Base-by-base conservation (phyloP, 2,113 vertebrate genomes). In the Verasper variegatus region DNA sequence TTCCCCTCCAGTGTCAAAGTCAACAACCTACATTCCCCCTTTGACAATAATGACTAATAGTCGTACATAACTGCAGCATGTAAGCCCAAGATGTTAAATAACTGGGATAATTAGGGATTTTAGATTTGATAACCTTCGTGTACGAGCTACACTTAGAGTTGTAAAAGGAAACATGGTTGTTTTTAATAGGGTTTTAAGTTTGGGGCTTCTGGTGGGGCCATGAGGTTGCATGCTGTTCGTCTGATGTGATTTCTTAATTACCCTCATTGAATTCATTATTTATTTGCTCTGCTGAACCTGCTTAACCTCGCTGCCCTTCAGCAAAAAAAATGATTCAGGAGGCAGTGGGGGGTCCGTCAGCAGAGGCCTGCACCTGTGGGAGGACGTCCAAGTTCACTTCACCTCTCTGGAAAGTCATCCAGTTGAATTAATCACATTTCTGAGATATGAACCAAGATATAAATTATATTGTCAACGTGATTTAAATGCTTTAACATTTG, bases 221-320 rank as follows among this genome's bases (percentile, higher is more conserved):
- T 24, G 58, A 81, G 85, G 80, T 90, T 68, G 5, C 56, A 7
- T 49, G 63, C 69, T 64, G 76, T 77, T 89, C 83, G 3, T 83
- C 89, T 84, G 85, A 88, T 90, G 83, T 85, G 77, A 83, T 83
- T 91, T 88, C 81, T 88, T 94, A 92, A 94, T 94, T 91, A 92
- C 85, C 86, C 86, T 88, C 79, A 81, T 88, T 89, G 69, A 81
- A 93, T 93, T 90, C 66, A 91, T 93, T 90, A 92, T 89, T 91
- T 93, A 94, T 90, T 90, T 92, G 84, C 89, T 76, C 77, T 69
- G 75, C 78, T 86, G 83, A 92, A 91, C 91, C 91, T 90, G 63
- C 81, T 92, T 92, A 91, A 92, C 93, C 91, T 84, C 65, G 20
- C 81, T 85, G 82, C 82, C 92, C 89, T 89, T 77, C 68, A 71